A percentile compares a stretch with the other conserved stretches of the same genome.
phyloP scores from a whole-genome alignment of 2,888 invertebrate genomes.

The Nemapogon koenigi region DNA sequence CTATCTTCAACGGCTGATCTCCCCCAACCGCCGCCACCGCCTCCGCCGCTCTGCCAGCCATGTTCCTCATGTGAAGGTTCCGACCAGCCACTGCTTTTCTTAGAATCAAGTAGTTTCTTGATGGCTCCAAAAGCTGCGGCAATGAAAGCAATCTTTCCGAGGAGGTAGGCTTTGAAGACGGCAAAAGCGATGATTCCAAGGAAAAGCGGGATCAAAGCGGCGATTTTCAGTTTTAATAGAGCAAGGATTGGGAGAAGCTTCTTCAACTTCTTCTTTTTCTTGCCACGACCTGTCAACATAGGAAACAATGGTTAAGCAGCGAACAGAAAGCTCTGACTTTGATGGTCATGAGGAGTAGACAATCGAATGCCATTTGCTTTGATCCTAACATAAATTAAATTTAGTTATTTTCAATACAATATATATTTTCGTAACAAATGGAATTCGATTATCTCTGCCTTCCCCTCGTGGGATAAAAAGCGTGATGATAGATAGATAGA shows the following conservation, averaged over 20 bases:
- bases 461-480: no score
- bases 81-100: slow-evolving; percentile 75
- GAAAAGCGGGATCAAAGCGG: slow-evolving; percentile 77
- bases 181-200: slow-evolving; percentile 78
- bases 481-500: no score
- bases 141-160: slow-evolving; percentile 84
- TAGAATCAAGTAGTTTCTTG: slow-evolving; percentile 75
- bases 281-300: slow-evolving; percentile 75
- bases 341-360: no score
- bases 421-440: no score
- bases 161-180: slow-evolving; percentile 82
- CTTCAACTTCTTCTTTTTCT: slow-evolving; percentile 81
- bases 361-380: no score
- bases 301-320: no score
- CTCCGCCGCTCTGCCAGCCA: slow-evolving; percentile 51
- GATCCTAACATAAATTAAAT: no score
- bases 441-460: no score
- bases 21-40: slow-evolving; percentile 58
- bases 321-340: no score
- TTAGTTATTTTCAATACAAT: no score
- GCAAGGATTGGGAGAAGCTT: slow-evolving; percentile 77
- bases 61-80: slow-evolving; percentile 69
- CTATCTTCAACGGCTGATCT: slow-evolving; percentile 67
- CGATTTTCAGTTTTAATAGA: slow-evolving; percentile 78
- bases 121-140: slow-evolving; percentile 73